Evolutionary conservation across 2,797 vertebrate species (phyloP).

Genomic region (Mionectes olivaceus): DNA sequence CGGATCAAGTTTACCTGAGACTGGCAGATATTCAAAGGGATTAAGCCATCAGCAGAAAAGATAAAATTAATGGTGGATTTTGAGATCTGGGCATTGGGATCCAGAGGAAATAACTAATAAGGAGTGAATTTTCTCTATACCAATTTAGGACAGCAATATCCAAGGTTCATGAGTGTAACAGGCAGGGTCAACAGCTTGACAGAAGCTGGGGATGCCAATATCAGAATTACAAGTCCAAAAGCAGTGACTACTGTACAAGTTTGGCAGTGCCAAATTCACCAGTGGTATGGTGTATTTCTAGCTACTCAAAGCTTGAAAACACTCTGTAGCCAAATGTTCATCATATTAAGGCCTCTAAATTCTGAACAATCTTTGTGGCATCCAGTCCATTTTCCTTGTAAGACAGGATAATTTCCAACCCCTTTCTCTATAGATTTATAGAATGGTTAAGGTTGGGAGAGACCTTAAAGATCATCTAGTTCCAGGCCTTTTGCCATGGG

Average conservation of each 20-base stretch:
- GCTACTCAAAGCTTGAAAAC: not conserved
- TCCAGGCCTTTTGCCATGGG: not conserved
- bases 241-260: not conserved
- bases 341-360: not conserved
- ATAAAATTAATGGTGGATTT: not conserved
- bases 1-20: not conserved
- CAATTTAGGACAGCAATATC: not conserved
- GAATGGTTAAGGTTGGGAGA: not conserved
- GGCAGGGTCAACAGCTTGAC: not conserved
- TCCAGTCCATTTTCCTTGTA: not conserved
- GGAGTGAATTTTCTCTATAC: not conserved
- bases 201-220: not conserved
- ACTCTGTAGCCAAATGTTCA: not conserved
- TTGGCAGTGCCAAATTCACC: not conserved
- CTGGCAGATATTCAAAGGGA: not conserved
- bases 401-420: not conserved
- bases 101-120: not conserved
- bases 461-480: not conserved
- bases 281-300: not conserved
- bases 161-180: not conserved
- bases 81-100: not conserved
- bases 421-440: not conserved
- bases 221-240: not conserved
- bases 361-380: not conserved
- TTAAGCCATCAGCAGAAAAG: not conserved